A percentile compares a stretch with the other conserved stretches of the same genome.
phyloP scores from a whole-genome alignment of 1,140 invertebrate genomes.

The Drosophila murphyi region DNA sequence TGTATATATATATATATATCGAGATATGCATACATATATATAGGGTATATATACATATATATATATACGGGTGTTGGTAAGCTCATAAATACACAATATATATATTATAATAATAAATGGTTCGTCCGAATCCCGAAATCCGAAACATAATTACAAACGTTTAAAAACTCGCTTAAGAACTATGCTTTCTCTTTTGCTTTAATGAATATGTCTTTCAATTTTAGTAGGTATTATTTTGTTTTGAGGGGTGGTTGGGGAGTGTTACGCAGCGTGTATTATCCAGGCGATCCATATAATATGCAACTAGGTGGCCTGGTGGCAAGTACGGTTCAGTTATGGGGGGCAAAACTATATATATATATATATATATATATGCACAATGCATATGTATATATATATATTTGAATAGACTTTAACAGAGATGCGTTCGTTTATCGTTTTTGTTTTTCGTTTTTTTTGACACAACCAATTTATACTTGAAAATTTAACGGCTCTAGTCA shows the following conservation, averaged over 20 bases:
- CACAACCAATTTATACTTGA: slow-evolving; percentile 60
- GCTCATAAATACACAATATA: slow-evolving; percentile 76
- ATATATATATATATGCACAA: slow-evolving; percentile 2
- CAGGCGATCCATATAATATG: slow-evolving; percentile 48
- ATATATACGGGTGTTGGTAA: slow-evolving; percentile 55
- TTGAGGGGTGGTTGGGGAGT: slow-evolving; percentile 35
- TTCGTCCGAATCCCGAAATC: slow-evolving; percentile 5
- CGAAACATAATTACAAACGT: slow-evolving; percentile 58
- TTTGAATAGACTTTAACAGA: no score
- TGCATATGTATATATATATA: neutral
- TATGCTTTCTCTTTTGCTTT: slow-evolving; percentile 28
- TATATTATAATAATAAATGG: slow-evolving; percentile 47
- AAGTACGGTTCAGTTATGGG: slow-evolving; percentile 48
- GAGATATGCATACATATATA: slow-evolving; percentile 35
- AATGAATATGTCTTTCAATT: slow-evolving; percentile 78
- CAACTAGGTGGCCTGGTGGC: slow-evolving; percentile 41
- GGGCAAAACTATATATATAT: slow-evolving; percentile 23
- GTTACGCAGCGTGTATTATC: slow-evolving; percentile 44
- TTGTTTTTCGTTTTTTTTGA: slow-evolving; percentile 2
- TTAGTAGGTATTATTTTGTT: neutral
- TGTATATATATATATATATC: slow-evolving; percentile 28
- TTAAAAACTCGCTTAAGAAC: slow-evolving; percentile 67
- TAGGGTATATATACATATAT: slow-evolving; percentile 20
- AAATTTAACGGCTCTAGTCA: slow-evolving; percentile 87
- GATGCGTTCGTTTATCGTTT: no score